Evolutionary conservation across 2,888 invertebrate species (phyloP), one percentile per base, ranked within the genome.

Genomic region (Sinhomidia bicolor): DNA sequence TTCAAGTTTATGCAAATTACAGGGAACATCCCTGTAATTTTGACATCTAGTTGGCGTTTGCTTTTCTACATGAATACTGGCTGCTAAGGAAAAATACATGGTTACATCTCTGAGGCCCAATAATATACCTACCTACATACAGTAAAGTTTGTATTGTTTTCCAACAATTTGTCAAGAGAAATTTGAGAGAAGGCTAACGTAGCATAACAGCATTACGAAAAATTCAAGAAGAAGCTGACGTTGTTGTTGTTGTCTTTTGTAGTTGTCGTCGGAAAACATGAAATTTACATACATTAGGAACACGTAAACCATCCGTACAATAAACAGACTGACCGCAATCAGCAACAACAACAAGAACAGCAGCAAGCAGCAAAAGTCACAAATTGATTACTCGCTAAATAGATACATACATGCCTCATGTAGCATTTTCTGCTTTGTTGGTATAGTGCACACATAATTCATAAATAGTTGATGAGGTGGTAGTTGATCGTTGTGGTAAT

Each of bases 401-500:
- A 85, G 68, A 68, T 71, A 17, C 6, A 68, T 20, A 10, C 36
- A 36, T 23, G 14, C n/a, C n/a, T n/a, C n/a, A n/a, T 60, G 9
- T 32, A 9, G 7, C 79, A 36, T 29, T 65, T 68, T 71, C 12
- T 17, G 9, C 36, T 36, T 60, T 20, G 23, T 20, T 29, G 32
- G n/a, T 47, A 44, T 71, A 44, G 54, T 1, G 54, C 54, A 60
- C 74, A 51, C 20, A 86, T 80, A 41, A 81, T 71, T 86, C 60
- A 81, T 86, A 74, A 81, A 86, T 86, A 81, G 57, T 86, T 86
- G 74, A 86, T 86, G 81, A 86, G 79, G 14, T 85, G 44, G 71
- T n/a, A n/a, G n/a, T n/a, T n/a, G n/a, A 79, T 85, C 57, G 51
- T 29, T 17, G 54, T 78, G 54, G 65, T 62, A 41, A 5, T 5